phyloP scores from a whole-genome alignment of 1,140 invertebrate species.

The Rhyacophila brunnea region DNA sequence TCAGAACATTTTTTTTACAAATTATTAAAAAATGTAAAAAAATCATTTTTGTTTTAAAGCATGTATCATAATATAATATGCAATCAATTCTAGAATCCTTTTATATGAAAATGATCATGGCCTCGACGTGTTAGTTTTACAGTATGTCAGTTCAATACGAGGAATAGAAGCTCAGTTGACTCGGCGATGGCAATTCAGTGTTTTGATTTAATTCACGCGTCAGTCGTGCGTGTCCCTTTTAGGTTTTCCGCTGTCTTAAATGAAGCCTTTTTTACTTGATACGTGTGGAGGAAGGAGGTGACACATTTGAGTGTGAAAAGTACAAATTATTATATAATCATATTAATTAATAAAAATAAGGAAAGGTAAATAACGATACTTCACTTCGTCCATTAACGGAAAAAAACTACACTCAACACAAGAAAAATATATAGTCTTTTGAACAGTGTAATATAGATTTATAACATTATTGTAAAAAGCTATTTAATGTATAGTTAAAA shows the following conservation, averaged over 20 bases:
- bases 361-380: slow-evolving; percentile 27
- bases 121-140: neutral
- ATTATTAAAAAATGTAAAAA: neutral
- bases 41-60: neutral
- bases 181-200: too few relatives aligned
- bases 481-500: slow-evolving; percentile 30
- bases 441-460: slow-evolving; percentile 28
- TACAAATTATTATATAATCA: slow-evolving; percentile 36
- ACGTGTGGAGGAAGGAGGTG: slow-evolving; percentile 8
- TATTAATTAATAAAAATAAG: slow-evolving; percentile 23
- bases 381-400: slow-evolving; percentile 35
- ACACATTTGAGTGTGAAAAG: slow-evolving; percentile 33
- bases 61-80: too few relatives aligned
- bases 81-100: too few relatives aligned
- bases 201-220: too few relatives aligned
- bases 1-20: neutral
- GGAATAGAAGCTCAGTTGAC: too few relatives aligned
- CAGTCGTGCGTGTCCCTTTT: neutral
- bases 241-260: slow-evolving; percentile 1
- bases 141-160: too few relatives aligned
- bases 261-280: neutral
- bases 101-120: too few relatives aligned
- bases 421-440: slow-evolving; percentile 24
- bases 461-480: slow-evolving; percentile 29
- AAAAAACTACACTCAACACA: slow-evolving; percentile 30